Percentiles rank a stretch among this genome's conserved stretches.
Conservation (phyloP, 2,888 invertebrate genomes). For the Choristoneura rosaceana region DNA sequence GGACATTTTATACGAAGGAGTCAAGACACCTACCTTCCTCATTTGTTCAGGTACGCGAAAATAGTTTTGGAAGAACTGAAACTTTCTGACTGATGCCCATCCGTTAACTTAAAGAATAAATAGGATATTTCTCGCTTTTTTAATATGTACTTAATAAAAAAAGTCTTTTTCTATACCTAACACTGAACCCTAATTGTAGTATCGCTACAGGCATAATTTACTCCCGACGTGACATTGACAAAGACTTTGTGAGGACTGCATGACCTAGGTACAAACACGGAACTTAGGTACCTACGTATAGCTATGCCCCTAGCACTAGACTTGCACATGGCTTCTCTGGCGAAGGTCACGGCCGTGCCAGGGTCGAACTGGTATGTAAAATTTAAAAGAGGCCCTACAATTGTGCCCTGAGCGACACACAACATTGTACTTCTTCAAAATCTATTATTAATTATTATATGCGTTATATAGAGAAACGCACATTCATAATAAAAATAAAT, state of each 20-base stretch:
- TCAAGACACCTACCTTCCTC: too few species aligned
- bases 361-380: neutral
- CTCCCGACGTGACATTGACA: slow-evolving; percentile 2
- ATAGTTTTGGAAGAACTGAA: too few species aligned
- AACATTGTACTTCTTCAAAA: neutral
- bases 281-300: slow-evolving; percentile 1
- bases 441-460: neutral
- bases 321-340: neutral
- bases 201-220: neutral
- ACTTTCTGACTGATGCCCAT: too few species aligned
- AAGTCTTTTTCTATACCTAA: too few species aligned
- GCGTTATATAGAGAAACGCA: too few species aligned
- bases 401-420: neutral
- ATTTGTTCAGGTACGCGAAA: too few species aligned
- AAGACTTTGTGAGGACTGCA: neutral
- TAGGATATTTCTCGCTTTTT: too few species aligned
- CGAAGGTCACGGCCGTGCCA: neutral
- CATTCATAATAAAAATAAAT: too few species aligned
- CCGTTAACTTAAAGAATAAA: too few species aligned
- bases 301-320: neutral
- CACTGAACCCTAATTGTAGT: too few species aligned
- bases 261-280: neutral
- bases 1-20: too few species aligned
- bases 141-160: neutral
- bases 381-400: neutral